Conservation (phyloP, 2,113 vertebrate species). For the Chloropsis cyanopogon region DNA sequence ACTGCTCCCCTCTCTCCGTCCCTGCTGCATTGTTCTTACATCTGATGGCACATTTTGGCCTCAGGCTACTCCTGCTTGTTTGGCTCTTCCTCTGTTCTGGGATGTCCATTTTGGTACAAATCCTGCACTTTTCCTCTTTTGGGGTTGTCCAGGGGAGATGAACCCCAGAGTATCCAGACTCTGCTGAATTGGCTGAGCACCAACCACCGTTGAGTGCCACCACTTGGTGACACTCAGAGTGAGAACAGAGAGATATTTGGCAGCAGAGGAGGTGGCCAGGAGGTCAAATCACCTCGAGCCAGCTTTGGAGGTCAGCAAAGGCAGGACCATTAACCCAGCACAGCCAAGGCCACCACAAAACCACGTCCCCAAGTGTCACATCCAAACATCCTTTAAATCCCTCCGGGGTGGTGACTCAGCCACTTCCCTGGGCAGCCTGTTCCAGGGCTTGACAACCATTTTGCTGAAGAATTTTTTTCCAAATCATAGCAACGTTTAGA, state of each 20-base stretch:
- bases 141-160: background rate
- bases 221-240: background rate
- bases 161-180: rapidly evolving
- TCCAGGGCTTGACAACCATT: background rate
- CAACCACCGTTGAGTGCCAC: rapidly evolving
- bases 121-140: background rate
- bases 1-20: background rate
- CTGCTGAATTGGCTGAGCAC: background rate
- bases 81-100: background rate
- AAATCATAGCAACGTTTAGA: background rate
- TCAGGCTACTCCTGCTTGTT: background rate
- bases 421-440: background rate
- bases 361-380: background rate
- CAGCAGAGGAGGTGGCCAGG: background rate
- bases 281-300: background rate
- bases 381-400: too few relatives aligned
- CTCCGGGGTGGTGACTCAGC: background rate
- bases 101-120: background rate
- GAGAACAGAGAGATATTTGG: background rate
- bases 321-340: background rate
- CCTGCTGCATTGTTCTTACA: background rate
- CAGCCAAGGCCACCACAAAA: background rate
- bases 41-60: background rate
- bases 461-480: background rate
- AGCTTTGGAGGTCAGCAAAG: background rate